A percentile compares a stretch with the other conserved stretches of the same genome.
Conservation (phyloP, 2,113 vertebrate genomes). For the Lycocorax pyrrhopterus region DNA sequence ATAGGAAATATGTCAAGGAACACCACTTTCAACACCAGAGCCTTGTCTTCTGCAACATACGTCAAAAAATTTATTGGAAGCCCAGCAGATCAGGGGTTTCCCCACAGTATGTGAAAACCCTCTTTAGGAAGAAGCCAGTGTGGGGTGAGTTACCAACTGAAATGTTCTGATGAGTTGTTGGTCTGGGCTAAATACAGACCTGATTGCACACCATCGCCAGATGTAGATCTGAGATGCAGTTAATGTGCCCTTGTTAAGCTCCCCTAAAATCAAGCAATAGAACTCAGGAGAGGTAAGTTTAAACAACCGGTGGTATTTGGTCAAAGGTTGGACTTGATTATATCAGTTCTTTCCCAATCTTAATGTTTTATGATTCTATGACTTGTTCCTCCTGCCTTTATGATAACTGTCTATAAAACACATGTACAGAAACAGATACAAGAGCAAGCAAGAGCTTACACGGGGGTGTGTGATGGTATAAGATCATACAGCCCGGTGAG, state of each 20-base stretch:
- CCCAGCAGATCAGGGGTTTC: background rate
- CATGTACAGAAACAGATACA: background rate
- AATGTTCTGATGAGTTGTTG: background rate
- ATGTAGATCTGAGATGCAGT: background rate
- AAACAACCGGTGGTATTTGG: background rate
- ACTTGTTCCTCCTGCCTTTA: background rate
- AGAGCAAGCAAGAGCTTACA: background rate
- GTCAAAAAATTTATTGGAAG: background rate
- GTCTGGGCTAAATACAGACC: background rate
- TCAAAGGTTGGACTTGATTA: background rate
- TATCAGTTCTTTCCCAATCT: background rate
- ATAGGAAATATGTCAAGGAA: background rate
- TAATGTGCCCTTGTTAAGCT: background rate
- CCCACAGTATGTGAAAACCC: background rate
- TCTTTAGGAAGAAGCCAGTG: background rate
- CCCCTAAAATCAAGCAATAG: background rate
- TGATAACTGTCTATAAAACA: background rate
- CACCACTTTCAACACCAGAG: background rate
- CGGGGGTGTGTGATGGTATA: background rate
- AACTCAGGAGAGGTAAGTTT: background rate
- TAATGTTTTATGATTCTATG: background rate
- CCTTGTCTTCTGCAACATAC: background rate
- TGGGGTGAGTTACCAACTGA: background rate
- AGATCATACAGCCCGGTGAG: rapidly evolving
- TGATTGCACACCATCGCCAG: background rate